phyloP scores from a whole-genome alignment of 2,888 invertebrate species.

The Galeopsomyia nigrocyanea region DNA sequence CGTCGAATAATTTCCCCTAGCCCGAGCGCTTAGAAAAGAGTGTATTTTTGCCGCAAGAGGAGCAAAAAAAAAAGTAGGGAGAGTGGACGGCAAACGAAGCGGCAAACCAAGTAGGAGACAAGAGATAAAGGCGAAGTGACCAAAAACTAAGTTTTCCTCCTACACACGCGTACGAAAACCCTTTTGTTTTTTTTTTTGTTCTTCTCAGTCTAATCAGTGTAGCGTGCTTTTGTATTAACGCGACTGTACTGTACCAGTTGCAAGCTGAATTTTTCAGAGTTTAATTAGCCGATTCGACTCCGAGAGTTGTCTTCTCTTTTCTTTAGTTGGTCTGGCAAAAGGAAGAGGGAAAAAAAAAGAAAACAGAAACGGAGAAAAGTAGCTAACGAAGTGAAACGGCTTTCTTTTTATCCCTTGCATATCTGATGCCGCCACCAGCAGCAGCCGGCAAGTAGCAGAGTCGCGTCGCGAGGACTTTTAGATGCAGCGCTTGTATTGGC shows the following conservation, averaged over 20 bases:
- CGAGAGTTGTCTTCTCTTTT: neutral
- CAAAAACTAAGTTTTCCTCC: slow-evolving; percentile 22
- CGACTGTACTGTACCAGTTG: neutral
- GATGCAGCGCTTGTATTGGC: slow-evolving; percentile 14
- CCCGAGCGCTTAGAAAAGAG: neutral
- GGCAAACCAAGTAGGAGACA: neutral
- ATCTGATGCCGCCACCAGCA: too few species aligned
- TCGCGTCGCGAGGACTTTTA: too few species aligned
- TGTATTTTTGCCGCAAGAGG: neutral
- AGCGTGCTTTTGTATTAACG: slow-evolving; percentile 37
- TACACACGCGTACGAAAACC: neutral
- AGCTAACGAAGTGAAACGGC: too few species aligned
- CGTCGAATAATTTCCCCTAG: too few species aligned
- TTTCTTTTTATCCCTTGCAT: too few species aligned
- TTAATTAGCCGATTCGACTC: slow-evolving; percentile 4
- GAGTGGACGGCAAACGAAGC: slow-evolving; percentile 9
- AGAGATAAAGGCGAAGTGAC: slow-evolving; percentile 25
- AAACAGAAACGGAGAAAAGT: too few species aligned
- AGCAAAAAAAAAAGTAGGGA: neutral
- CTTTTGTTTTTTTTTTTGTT: slow-evolving; percentile 2
- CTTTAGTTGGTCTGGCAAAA: neutral
- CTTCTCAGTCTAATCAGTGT: slow-evolving; percentile 32
- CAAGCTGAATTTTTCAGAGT: neutral
- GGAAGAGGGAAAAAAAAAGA: neutral
- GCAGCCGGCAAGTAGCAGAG: too few species aligned